phyloP scores from a whole-genome alignment of 2,888 invertebrate species.

The Drosophila heteroneura region DNA sequence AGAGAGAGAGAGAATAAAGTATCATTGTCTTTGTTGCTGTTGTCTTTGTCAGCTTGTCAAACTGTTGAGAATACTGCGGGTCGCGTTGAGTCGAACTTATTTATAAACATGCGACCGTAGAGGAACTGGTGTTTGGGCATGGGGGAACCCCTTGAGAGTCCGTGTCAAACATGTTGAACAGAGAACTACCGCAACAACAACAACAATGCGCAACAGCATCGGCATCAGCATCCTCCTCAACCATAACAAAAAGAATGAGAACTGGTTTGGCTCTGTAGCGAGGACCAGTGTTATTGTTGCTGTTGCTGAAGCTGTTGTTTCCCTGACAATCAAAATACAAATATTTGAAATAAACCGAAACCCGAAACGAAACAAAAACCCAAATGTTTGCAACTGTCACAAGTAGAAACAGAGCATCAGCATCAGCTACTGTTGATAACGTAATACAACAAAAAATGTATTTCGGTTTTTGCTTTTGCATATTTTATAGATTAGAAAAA shows the following conservation, averaged over 20 bases:
- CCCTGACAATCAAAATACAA: constrained; percentile 73
- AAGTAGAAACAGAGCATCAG: constrained; percentile 7
- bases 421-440: constrained; percentile 13
- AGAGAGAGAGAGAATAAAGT: neutral
- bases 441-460: constrained; percentile 21
- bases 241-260: constrained; percentile 61
- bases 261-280: constrained; percentile 48
- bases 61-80: constrained; percentile 64
- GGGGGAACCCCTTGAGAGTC: constrained; percentile 73
- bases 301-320: constrained; percentile 31
- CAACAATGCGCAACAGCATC: constrained; percentile 60
- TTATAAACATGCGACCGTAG: constrained; percentile 57
- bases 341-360: constrained; percentile 49
- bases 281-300: constrained; percentile 18
- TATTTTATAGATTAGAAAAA: constrained; percentile 58
- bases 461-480: constrained; percentile 43
- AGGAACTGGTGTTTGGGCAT: constrained; percentile 8
- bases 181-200: constrained; percentile 71
- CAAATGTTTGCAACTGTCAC: constrained; percentile 75
- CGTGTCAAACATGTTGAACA: constrained; percentile 74
- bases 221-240: constrained; percentile 42
- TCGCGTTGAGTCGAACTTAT: constrained; percentile 60
- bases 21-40: constrained; percentile 20
- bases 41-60: constrained; percentile 38
- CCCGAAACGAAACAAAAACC: constrained; percentile 34